Base-by-base conservation (phyloP, 30 jellyfish, hydroid and myxozoan genomes). In the Pelagia noctiluca region DNA sequence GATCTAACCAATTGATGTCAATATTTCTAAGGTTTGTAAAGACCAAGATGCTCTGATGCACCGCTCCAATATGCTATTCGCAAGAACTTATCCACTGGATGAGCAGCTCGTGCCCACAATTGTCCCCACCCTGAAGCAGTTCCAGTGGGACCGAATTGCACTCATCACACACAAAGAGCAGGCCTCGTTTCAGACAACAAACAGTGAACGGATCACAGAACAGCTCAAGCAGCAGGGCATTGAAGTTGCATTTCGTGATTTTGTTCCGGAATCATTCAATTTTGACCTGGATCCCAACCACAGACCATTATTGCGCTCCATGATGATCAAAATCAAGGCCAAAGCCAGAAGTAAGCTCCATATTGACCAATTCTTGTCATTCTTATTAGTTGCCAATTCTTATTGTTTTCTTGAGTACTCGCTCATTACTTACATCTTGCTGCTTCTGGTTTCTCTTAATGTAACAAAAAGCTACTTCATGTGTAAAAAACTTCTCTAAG, bases 11-110 rank as follows among this genome's bases (percentile, higher is more conserved):
- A 42, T 42, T 16, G 8, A 16, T 42, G 57, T 42, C 57, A 5
- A 16, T 42, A 42, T 52, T 52, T 52, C 28, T n/a, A 8, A 52
- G 68, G 68, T 52, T 25, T 52, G 68, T 19, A 30, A 52, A 3
- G 68, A 30, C 16, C 30, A 52, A 19, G 68, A 52, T 5, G 75
- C 33, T 11, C 60, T 91, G 16, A 50, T 76, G 53, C 76, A 76
- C 35, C 63, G 48, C 19, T 53, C 30, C 26, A 57, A 69, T 76
- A 84, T 83, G 16, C 64, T 96, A 35, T 85, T 92, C 71, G 96
- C 95, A 0, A 90, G 98, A 69, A 92, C 98, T 12, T 90, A 92
- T 63, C 96, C 98, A n/a, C 86, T 86, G 35, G 88, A 90, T 21
- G 57, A 88, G 16, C 96, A 87, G 57, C 75, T 92, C 42, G 89